Percentiles rank a stretch among this genome's conserved stretches.
phyloP scores from a whole-genome alignment of 2,113 vertebrate species.

The Columba livia region DNA sequence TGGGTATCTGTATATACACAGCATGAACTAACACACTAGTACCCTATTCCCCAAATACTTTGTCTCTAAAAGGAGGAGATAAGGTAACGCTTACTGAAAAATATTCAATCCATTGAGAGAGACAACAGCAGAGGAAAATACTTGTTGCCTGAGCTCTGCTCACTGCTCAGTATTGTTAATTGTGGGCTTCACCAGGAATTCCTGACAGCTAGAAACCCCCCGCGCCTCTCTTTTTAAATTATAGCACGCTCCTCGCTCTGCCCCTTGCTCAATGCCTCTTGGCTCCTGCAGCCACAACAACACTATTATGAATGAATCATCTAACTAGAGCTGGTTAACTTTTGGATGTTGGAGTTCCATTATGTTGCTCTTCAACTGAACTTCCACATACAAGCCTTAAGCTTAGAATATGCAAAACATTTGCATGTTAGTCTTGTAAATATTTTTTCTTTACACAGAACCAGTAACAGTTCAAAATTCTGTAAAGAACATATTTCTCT shows the following conservation, averaged over 20 bases:
- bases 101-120: neutral
- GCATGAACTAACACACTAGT: neutral
- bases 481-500: neutral
- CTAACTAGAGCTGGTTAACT: neutral
- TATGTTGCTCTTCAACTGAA: neutral
- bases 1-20: too few species aligned
- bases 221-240: neutral
- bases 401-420: neutral
- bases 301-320: fast-evolving
- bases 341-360: neutral
- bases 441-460: neutral
- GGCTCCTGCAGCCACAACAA: neutral
- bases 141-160: neutral
- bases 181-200: neutral
- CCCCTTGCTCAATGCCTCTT: neutral
- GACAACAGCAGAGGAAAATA: neutral
- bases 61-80: neutral
- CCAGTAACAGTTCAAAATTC: neutral
- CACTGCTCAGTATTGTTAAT: neutral
- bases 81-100: neutral
- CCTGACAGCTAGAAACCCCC: neutral
- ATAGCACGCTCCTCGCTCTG: neutral
- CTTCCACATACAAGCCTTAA: neutral
- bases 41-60: neutral
- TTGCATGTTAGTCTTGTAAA: neutral